Evolutionary conservation across 2,888 invertebrate species (phyloP), one percentile per base, ranked within the genome.

Genomic region (Pasiphila rectangulata): DNA sequence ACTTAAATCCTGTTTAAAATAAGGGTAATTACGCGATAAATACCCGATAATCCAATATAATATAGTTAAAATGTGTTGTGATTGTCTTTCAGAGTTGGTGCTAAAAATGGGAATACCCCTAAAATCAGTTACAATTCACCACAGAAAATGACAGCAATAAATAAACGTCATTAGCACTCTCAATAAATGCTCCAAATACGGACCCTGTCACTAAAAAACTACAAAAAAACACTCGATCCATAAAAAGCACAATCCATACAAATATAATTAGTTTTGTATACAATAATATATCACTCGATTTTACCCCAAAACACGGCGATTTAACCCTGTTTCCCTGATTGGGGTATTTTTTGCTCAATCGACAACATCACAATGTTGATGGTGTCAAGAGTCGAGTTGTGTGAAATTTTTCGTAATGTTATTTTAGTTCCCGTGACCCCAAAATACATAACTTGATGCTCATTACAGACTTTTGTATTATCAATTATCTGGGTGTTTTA

Each of bases 261-360:
- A 86, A 81, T 68, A 82, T 83, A 86, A 88, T 88, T 87, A 87
- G 85, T 79, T 74, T 78, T 75, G 77, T 79, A 63, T 63, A 65
- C 67, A 67, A 75, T 75, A 73, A 79, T 78, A 75, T 71, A 75
- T 79, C 72, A 79, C 70, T 64, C 61, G 63, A 62, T 69, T 80
- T 87, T 84, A 83, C 83, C 82, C 83, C 83, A 85, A 87, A 87
- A 89, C 85, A 88, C 66, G 75, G 67, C 72, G 63, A 72, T 86
- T 85, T 83, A 79, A 83, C 85, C 83, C 82, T 62, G 64, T 74
- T 82, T 81, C 74, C 74, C 70, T 63, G 63, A 67, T 62, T 69
- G 59, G 67, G 60, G 57, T 69, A 61, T 75, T 82, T 83, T 85
- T 83, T 79, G 64, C 67, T 15, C 59, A 75, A 79, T 84, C 75